phyloP scores from a whole-genome alignment of 2,797 vertebrate species.

The Malurus leucopterus region DNA sequence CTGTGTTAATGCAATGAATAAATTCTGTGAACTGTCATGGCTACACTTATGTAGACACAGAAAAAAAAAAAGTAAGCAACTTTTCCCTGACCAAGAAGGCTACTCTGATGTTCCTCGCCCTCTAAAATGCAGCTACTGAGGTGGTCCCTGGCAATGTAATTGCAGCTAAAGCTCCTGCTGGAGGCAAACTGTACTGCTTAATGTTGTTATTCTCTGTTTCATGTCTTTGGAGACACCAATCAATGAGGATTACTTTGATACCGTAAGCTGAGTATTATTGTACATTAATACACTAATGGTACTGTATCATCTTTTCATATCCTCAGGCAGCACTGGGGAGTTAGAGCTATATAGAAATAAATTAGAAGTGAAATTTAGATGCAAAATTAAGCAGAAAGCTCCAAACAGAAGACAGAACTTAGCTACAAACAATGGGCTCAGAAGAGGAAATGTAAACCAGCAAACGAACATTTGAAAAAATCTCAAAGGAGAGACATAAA shows the following conservation, averaged over 20 bases:
- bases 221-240: conserved; percentile 37
- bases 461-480: background rate
- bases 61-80: background rate
- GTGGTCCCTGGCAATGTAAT: background rate
- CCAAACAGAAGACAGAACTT: conserved; percentile 11
- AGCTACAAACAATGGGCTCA: background rate
- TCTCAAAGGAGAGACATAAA: background rate
- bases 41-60: background rate
- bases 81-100: background rate
- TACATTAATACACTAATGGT: conserved; percentile 55
- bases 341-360: conserved; percentile 34
- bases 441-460: background rate
- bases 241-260: conserved; percentile 62
- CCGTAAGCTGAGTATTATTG: conserved; percentile 15
- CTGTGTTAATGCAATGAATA: background rate
- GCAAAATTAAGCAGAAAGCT: conserved; percentile 28
- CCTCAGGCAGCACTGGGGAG: conserved; percentile 43
- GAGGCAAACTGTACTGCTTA: conserved; percentile 14
- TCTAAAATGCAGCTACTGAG: background rate
- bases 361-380: conserved; percentile 59
- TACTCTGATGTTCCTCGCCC: background rate
- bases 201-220: conserved; percentile 3
- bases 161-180: background rate
- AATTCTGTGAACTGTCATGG: background rate
- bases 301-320: conserved; percentile 50